Evolutionary conservation across 2,113 vertebrate species (phyloP).

Genomic region (Hassar affinis): DNA sequence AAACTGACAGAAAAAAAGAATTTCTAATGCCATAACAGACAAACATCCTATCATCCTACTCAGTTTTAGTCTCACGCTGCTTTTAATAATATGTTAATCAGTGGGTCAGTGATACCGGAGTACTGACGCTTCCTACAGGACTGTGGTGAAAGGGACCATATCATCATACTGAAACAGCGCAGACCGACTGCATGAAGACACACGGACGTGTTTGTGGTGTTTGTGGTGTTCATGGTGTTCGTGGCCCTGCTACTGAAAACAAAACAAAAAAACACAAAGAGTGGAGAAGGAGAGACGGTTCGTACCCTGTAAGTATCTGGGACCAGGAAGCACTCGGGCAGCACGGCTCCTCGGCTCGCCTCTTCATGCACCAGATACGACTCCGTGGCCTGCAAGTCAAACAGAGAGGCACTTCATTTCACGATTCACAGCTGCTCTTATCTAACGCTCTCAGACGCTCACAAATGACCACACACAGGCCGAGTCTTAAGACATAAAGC

Average conservation of each 20-base stretch:
- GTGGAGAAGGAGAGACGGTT: slow-evolving; percentile 25
- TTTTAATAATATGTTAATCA: no score
- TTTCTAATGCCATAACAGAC: not conserved
- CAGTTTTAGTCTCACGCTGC: not conserved
- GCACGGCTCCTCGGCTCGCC: slow-evolving; percentile 72
- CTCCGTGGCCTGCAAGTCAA: slow-evolving; percentile 74
- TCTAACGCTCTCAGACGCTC: slow-evolving; percentile 35
- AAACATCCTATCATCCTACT: not conserved
- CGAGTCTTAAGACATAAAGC: slow-evolving; percentile 11
- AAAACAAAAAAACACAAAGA: slow-evolving; percentile 50
- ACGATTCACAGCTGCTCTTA: slow-evolving; percentile 41
- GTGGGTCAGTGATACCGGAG: not conserved
- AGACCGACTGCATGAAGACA: not conserved
- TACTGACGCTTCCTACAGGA: not conserved
- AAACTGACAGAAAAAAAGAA: no score
- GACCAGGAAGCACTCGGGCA: slow-evolving; percentile 79
- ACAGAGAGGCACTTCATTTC: slow-evolving; percentile 42
- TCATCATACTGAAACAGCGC: no score
- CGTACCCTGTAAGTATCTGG: slow-evolving; percentile 78
- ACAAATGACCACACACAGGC: slow-evolving; percentile 29
- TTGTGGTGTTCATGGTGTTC: not conserved
- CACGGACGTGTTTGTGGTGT: not conserved
- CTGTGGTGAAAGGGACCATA: no score
- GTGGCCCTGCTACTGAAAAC: slow-evolving; percentile 45
- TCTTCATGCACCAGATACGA: slow-evolving; percentile 79